phyloP scores from a whole-genome alignment of 2,888 invertebrate genomes.

The Hylaea fasciaria region DNA sequence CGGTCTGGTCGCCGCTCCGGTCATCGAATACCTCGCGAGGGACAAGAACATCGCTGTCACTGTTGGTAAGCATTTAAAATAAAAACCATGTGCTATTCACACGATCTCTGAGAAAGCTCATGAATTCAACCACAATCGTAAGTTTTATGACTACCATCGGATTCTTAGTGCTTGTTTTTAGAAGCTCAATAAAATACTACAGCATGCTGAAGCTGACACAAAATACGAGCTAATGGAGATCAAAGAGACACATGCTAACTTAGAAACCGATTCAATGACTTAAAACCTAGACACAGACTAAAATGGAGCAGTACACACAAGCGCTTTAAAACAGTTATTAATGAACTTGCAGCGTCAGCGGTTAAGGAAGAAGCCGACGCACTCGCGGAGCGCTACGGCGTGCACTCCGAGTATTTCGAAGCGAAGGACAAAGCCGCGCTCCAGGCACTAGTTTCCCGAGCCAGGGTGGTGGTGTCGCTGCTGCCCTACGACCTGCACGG shows the following conservation, averaged over 20 bases:
- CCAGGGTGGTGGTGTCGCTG: slow-evolving; percentile 93
- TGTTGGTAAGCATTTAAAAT: slow-evolving; percentile 84
- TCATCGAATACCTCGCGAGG: slow-evolving; percentile 96
- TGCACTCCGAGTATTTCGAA: slow-evolving; percentile 92
- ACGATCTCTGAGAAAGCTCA: too few species aligned
- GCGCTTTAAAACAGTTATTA: neutral
- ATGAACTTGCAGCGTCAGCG: slow-evolving; percentile 86
- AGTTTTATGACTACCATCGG: too few species aligned
- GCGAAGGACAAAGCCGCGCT: slow-evolving; percentile 90
- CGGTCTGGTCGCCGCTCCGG: slow-evolving; percentile 96
- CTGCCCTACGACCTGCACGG: slow-evolving; percentile 96
- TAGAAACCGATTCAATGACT: too few species aligned
- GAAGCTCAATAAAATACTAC: too few species aligned
- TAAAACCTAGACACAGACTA: too few species aligned
- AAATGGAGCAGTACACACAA: too few species aligned
- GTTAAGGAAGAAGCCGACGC: slow-evolving; percentile 95
- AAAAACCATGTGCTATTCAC: too few species aligned
- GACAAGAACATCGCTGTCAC: slow-evolving; percentile 93
- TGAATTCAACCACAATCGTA: neutral
- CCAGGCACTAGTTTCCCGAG: slow-evolving; percentile 88
- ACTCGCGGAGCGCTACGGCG: slow-evolving; percentile 90
- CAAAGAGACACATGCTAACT: too few species aligned
- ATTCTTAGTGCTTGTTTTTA: too few species aligned
- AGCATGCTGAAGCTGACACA: too few species aligned
- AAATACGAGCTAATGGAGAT: too few species aligned